Evolutionary conservation across 2,797 vertebrate species (phyloP).

Genomic region (Aulostomus chinensis): DNA sequence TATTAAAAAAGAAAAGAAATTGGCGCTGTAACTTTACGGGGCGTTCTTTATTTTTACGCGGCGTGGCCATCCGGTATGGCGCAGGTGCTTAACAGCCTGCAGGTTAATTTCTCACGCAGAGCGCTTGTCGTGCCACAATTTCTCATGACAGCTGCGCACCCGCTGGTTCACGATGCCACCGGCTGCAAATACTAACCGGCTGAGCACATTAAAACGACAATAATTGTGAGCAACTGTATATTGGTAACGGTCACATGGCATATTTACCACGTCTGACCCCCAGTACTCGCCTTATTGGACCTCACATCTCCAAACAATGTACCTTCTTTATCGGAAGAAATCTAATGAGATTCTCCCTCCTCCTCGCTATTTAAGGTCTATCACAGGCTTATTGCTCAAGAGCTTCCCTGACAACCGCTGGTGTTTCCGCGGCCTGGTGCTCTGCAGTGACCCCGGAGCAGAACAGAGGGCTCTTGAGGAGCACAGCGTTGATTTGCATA

Average conservation of each 20-base stretch:
- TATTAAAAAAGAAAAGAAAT: no score
- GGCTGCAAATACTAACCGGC: slow-evolving; percentile 31
- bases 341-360: slow-evolving; percentile 77
- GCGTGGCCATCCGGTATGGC: no score
- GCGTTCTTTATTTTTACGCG: not conserved
- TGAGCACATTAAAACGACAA: slow-evolving; percentile 43
- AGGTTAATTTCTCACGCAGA: not conserved
- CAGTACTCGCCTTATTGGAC: slow-evolving; percentile 35
- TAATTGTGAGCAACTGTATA: slow-evolving; percentile 45
- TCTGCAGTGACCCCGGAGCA: slow-evolving; percentile 62
- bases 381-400: slow-evolving; percentile 71
- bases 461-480: slow-evolving; percentile 82
- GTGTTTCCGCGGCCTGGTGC: slow-evolving; percentile 67
- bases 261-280: slow-evolving; percentile 69
- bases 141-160: no score
- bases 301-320: slow-evolving; percentile 67
- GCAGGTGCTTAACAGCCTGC: not conserved
- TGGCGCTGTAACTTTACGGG: no score
- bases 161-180: slow-evolving; percentile 23
- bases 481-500: slow-evolving; percentile 74
- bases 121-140: no score
- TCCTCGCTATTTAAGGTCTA: slow-evolving; percentile 43
- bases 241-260: slow-evolving; percentile 57
- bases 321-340: slow-evolving; percentile 68
- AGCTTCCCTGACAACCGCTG: slow-evolving; percentile 80